Evolutionary conservation across 1,140 invertebrate species (phyloP).

Genomic region (Portunus trituberculatus): DNA sequence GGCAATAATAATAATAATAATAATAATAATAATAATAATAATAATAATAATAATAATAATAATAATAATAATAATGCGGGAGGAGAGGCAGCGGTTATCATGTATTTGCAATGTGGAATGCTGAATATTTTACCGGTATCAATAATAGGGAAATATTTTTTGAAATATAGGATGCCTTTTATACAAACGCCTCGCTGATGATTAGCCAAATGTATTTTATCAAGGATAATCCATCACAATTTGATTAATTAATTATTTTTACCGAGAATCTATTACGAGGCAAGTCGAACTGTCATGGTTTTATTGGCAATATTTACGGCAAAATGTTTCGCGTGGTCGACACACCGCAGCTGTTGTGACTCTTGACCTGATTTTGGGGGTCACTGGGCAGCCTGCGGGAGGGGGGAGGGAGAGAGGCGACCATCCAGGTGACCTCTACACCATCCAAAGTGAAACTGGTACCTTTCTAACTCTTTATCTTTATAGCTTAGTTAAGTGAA

Average conservation of each 20-base stretch:
- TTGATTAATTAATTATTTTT: slow-evolving; percentile 63
- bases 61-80: neutral
- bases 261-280: slow-evolving; percentile 59
- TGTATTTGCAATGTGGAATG: slow-evolving; percentile 33
- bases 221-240: slow-evolving; percentile 50
- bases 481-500: neutral
- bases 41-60: neutral
- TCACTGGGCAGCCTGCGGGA: neutral
- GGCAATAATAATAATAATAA: neutral
- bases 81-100: neutral
- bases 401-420: neutral
- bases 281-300: slow-evolving; percentile 7
- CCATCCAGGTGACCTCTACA: neutral
- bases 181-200: slow-evolving; percentile 50
- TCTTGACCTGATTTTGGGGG: neutral
- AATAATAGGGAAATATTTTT: slow-evolving; percentile 58
- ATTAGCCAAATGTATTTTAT: slow-evolving; percentile 61
- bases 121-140: slow-evolving; percentile 54
- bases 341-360: neutral
- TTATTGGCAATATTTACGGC: slow-evolving; percentile 34
- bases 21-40: slow-evolving; percentile 7
- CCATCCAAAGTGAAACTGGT: no score
- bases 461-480: neutral
- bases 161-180: slow-evolving; percentile 51
- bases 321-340: slow-evolving; percentile 3